phyloP scores from a whole-genome alignment of 2,113 vertebrate species.

The Arenaria interpres region DNA sequence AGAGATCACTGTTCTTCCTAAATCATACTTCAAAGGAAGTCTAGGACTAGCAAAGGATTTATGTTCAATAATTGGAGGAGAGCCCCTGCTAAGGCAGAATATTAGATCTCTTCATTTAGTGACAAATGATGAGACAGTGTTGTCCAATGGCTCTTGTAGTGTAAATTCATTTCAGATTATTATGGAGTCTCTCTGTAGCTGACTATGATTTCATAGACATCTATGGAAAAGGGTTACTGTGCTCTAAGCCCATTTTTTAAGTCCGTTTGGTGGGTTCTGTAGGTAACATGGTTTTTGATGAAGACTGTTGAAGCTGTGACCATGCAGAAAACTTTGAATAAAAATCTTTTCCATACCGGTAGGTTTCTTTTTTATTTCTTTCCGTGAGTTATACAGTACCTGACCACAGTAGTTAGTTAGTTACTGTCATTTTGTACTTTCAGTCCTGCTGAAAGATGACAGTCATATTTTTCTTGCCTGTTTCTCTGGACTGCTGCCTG shows the following conservation, averaged over 20 bases:
- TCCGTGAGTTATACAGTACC: not conserved
- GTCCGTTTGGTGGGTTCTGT: not conserved
- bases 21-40: conserved; percentile 16
- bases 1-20: not conserved
- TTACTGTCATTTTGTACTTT: not conserved
- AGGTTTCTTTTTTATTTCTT: not conserved
- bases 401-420: not conserved
- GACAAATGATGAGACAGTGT: not conserved
- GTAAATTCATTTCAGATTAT: conserved; percentile 65
- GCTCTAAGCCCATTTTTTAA: not conserved
- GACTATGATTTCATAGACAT: not conserved
- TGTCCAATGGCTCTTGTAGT: conserved; percentile 29
- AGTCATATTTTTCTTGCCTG: not conserved
- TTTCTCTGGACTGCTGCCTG: not conserved
- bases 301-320: not conserved
- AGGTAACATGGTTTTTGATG: not conserved
- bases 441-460: not conserved
- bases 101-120: conserved; percentile 45
- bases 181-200: conserved; percentile 3
- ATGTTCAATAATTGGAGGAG: conserved; percentile 16
- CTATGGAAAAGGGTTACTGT: conserved; percentile 13
- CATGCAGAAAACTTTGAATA: not conserved
- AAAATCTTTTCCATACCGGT: not conserved
- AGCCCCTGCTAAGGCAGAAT: conserved; percentile 38
- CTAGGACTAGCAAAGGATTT: conserved; percentile 29